These are phyloP conservation scores for Halcyon badia DNA, from an alignment of 2,797 vertebrate genomes.

Conservation along the genomic window DNA sequence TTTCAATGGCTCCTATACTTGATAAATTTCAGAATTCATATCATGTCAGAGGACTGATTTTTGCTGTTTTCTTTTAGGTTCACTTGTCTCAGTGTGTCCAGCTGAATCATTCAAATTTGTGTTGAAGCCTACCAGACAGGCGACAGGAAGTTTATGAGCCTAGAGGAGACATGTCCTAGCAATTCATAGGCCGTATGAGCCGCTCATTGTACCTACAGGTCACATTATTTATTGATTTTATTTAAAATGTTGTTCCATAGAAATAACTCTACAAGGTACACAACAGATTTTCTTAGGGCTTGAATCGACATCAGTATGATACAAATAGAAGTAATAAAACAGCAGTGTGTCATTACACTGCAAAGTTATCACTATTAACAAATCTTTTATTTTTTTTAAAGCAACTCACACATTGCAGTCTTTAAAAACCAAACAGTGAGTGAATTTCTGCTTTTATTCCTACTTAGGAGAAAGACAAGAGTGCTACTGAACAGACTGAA, in stretches of 20 bases:
- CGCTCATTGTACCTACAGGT: conserved; percentile 2
- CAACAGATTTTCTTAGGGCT: not conserved
- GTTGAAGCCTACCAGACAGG: conserved; percentile 20
- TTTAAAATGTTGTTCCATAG: not conserved
- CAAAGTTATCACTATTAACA: not conserved
- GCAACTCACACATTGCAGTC: fast-evolving
- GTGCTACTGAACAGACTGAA: not conserved
- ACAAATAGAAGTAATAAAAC: not conserved
- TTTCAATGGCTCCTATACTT: not conserved
- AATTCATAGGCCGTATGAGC: not conserved
- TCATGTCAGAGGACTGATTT: not conserved
- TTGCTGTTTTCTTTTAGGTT: conserved; percentile 31
- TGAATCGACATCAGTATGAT: not conserved
- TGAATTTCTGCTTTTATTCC: not conserved
- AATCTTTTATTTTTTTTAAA: not conserved
- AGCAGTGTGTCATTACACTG: not conserved
- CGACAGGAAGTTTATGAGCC: conserved; percentile 8
- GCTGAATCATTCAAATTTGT: conserved; percentile 50
- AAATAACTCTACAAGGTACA: not conserved
- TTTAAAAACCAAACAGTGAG: not conserved
- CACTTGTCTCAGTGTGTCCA: conserved; percentile 1
- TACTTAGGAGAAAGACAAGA: not conserved
- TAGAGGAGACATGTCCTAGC: not conserved
- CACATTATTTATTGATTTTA: conserved; percentile 63
- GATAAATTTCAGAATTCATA: not conserved